Percentiles rank a stretch among this genome's conserved stretches.
phyloP scores from a whole-genome alignment of 2,113 vertebrate genomes.

The Promerops cafer region DNA sequence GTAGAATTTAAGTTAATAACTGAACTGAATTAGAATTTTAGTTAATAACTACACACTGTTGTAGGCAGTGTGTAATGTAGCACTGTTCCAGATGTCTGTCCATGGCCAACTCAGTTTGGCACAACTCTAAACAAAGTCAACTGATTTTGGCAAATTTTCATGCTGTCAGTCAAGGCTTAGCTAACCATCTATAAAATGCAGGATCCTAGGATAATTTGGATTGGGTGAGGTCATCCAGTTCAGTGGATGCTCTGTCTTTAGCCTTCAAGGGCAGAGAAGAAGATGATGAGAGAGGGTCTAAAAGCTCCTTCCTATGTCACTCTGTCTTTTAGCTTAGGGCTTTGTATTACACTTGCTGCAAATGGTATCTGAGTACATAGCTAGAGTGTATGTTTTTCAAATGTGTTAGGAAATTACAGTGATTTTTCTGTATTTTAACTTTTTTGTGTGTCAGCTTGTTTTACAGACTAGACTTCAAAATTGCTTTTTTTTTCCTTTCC shows the following conservation, averaged over 20 bases:
- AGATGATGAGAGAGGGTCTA: not conserved
- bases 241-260: not conserved
- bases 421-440: not conserved
- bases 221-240: not conserved
- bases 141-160: not conserved
- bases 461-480: not conserved
- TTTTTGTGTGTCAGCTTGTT: not conserved
- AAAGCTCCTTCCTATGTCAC: not conserved
- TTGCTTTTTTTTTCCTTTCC: not conserved
- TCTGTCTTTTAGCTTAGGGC: not conserved
- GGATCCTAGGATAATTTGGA: not conserved
- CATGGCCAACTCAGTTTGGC: not conserved
- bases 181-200: not conserved
- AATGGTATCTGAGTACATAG: not conserved
- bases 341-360: not conserved
- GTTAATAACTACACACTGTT: not conserved
- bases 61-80: not conserved
- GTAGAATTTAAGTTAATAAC: not conserved
- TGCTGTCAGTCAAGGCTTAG: not conserved
- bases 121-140: not conserved
- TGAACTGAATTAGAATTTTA: not conserved
- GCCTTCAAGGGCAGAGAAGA: not conserved
- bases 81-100: not conserved
- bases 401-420: not conserved
- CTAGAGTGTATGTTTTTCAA: not conserved